phyloP scores from a whole-genome alignment of 2,113 vertebrate species.

The Accipiter virgatus region DNA sequence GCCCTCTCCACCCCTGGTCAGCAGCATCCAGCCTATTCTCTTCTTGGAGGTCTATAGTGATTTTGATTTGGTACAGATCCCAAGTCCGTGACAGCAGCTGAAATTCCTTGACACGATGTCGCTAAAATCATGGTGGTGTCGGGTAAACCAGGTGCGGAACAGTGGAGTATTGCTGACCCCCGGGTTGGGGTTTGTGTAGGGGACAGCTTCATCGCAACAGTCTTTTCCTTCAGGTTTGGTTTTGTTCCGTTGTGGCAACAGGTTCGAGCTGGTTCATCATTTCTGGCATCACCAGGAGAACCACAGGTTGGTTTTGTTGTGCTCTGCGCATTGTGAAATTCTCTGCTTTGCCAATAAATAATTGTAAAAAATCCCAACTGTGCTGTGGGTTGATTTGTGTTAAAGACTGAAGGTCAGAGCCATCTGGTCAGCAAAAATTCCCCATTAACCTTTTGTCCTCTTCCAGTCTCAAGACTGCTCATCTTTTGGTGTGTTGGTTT shows the following conservation, averaged over 20 bases:
- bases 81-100: not conserved
- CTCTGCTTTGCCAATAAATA: not conserved
- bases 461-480: not conserved
- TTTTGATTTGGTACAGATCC: not conserved
- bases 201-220: not conserved
- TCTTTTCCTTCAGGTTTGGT: not conserved
- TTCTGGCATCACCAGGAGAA: not conserved
- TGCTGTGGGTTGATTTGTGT: not conserved
- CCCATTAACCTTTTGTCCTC: not conserved
- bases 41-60: not conserved
- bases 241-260: not conserved
- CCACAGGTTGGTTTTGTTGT: not conserved
- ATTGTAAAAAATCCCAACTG: not conserved
- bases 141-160: accelerated
- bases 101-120: accelerated
- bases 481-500: not conserved
- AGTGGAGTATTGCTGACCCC: not conserved
- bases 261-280: not conserved
- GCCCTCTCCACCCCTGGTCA: not conserved
- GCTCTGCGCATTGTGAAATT: slow-evolving; percentile 17
- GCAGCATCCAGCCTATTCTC: not conserved
- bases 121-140: accelerated
- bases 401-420: slow-evolving; percentile 27
- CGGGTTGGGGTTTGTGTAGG: not conserved
- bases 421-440: not conserved